These are phyloP conservation scores for Platerodrilus igneus DNA, from an alignment of 2,888 invertebrate species.

Conservation along the genomic window DNA sequence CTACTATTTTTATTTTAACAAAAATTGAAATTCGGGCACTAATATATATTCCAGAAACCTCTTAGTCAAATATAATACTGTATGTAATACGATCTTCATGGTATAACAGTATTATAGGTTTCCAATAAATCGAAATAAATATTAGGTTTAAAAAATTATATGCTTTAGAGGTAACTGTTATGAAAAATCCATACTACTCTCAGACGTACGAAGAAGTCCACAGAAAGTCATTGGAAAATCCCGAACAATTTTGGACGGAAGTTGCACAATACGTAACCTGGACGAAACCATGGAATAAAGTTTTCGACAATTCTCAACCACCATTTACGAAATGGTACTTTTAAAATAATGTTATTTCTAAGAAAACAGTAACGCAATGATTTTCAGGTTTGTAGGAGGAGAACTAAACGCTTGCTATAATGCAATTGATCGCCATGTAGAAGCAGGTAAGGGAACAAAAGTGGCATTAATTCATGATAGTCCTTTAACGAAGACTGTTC, in stretches of 20 bases:
- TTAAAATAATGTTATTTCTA: slow-evolving; percentile 1
- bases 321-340: slow-evolving; percentile 87
- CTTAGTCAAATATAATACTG: slow-evolving; percentile 1
- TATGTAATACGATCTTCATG: slow-evolving; percentile 6
- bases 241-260: slow-evolving; percentile 83
- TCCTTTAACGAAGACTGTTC: slow-evolving; percentile 73
- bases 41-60: too few species aligned
- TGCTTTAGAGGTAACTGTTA: background rate
- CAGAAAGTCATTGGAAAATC: slow-evolving; percentile 65
- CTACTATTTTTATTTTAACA: too few species aligned
- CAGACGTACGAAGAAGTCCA: slow-evolving; percentile 61
- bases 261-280: slow-evolving; percentile 70
- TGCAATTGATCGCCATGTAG: slow-evolving; percentile 85
- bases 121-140: background rate
- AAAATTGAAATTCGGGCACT: too few species aligned
- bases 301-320: slow-evolving; percentile 75
- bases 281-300: slow-evolving; percentile 79
- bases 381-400: slow-evolving; percentile 77
- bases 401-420: slow-evolving; percentile 91
- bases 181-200: slow-evolving; percentile 43
- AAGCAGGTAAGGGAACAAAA: slow-evolving; percentile 70
- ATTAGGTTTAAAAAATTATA: background rate
- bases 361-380: slow-evolving; percentile 1
- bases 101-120: slow-evolving; percentile 6
- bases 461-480: slow-evolving; percentile 87